These are phyloP conservation scores for Lathamus discolor DNA, from an alignment of 2,113 vertebrate genomes.

Conservation along the genomic window DNA sequence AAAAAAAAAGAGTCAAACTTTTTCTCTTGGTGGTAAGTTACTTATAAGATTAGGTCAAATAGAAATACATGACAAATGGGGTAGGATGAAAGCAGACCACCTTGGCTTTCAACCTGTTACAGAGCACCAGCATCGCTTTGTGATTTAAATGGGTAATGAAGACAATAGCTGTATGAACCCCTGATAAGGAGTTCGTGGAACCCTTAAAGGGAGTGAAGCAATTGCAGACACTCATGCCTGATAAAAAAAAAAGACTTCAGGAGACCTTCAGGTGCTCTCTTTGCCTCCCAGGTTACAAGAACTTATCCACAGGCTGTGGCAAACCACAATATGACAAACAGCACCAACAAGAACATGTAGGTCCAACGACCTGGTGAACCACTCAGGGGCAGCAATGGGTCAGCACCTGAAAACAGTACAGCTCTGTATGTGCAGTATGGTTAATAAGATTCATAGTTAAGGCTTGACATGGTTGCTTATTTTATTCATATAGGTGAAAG, in stretches of 20 bases:
- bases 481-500: background rate
- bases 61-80: constrained; percentile 1
- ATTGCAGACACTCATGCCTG: background rate
- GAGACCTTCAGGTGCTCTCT: background rate
- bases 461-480: background rate
- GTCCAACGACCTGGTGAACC: background rate
- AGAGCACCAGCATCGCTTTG: background rate
- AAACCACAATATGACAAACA: background rate
- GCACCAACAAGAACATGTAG: background rate
- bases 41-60: constrained; percentile 6
- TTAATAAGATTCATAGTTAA: background rate
- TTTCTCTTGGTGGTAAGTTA: background rate
- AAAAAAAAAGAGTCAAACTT: background rate
- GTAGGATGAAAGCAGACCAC: background rate
- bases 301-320: background rate
- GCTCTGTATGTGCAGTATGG: background rate
- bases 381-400: background rate
- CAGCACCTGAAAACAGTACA: background rate
- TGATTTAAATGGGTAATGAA: background rate
- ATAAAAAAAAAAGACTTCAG: background rate
- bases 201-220: background rate
- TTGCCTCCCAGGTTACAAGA: background rate
- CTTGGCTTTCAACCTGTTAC: constrained; percentile 30
- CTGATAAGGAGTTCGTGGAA: background rate
- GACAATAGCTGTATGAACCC: background rate